Conservation (phyloP, 1,140 invertebrate species). For the Eupeodes corollae region DNA sequence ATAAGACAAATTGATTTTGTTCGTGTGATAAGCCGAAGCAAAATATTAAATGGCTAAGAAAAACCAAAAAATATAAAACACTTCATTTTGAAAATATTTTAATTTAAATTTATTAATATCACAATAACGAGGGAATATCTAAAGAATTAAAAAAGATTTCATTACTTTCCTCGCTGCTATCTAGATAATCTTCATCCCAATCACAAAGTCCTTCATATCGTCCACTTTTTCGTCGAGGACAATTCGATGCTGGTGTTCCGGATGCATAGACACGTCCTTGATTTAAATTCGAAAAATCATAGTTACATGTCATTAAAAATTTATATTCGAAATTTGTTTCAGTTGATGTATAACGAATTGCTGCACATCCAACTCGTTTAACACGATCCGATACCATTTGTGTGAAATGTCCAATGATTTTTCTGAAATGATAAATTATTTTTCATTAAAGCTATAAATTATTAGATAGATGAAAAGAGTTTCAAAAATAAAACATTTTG, state of each 20-base stretch:
- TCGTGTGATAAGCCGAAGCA: too few species aligned
- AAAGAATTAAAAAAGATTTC: neutral
- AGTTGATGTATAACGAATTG: constrained; percentile 15
- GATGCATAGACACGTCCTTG: constrained; percentile 20
- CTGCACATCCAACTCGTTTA: constrained; percentile 27
- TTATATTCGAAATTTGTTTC: constrained; percentile 5
- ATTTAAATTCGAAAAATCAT: constrained; percentile 27
- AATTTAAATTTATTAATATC: too few species aligned
- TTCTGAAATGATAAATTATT: constrained; percentile 11
- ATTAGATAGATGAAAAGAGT: neutral
- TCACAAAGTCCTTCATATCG: constrained; percentile 24
- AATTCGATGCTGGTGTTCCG: constrained; percentile 21
- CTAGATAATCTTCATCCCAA: constrained; percentile 13
- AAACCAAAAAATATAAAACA: too few species aligned
- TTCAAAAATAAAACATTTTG: neutral
- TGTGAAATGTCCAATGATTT: constrained; percentile 30
- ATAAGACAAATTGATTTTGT: too few species aligned
- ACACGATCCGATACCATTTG: constrained; percentile 23
- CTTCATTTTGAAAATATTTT: too few species aligned
- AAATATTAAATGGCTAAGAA: too few species aligned
- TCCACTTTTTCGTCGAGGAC: constrained; percentile 13
- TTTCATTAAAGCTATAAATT: neutral
- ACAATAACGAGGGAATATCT: too few species aligned
- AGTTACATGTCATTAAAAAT: constrained; percentile 30
- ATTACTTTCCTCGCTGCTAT: constrained; percentile 14